Conservation (phyloP, 1,140 invertebrate genomes). For the Drosophila lacteicornis region DNA sequence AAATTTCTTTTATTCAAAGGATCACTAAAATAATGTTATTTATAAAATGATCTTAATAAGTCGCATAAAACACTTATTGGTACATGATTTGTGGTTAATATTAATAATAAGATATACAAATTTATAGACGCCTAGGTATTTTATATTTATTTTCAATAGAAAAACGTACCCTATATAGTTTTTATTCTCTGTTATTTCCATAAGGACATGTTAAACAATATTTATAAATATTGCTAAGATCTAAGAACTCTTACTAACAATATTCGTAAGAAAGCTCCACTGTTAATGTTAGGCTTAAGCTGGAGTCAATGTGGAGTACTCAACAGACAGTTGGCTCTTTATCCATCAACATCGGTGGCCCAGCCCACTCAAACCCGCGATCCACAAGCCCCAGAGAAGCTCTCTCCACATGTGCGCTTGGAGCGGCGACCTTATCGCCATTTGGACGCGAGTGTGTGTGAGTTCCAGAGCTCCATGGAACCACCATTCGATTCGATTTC, state of each 20-base stretch:
- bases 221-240: background rate
- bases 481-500: constrained; percentile 46
- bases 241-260: background rate
- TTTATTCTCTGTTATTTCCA: no score
- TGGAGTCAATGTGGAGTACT: background rate
- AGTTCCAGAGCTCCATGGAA: constrained; percentile 34
- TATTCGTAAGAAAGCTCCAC: background rate
- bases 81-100: no score
- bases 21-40: no score
- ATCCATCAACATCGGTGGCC: constrained; percentile 13
- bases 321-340: background rate
- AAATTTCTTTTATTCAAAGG: no score
- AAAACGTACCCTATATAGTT: no score
- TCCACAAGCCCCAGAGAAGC: constrained; percentile 21
- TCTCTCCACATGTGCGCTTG: constrained; percentile 44
- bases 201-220: no score
- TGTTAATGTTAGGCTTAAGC: background rate
- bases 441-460: constrained; percentile 18
- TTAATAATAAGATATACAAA: no score
- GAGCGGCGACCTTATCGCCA: constrained; percentile 55
- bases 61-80: no score
- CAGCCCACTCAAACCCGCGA: constrained; percentile 9
- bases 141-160: no score
- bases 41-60: no score
- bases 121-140: no score